Evolutionary conservation across 2,113 vertebrate species (phyloP).

Genomic region (Enhydra lutris): DNA sequence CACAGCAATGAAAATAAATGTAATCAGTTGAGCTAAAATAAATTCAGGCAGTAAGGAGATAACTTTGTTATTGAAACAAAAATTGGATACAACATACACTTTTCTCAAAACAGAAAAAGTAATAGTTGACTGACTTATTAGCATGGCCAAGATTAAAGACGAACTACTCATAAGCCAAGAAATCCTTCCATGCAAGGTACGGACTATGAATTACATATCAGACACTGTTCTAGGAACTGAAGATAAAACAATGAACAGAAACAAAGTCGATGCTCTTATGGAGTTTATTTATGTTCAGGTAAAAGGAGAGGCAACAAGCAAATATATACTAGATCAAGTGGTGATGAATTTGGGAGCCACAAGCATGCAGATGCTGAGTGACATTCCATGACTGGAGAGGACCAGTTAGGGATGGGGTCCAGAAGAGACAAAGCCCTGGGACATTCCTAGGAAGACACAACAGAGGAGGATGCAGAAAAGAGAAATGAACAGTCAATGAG

Average conservation of each 20-base stretch:
- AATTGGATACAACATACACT: neutral
- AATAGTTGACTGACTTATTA: neutral
- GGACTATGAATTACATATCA: neutral
- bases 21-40: neutral
- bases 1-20: conserved; percentile 1
- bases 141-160: conserved; percentile 26
- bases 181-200: neutral
- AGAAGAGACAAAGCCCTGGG: neutral
- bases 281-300: neutral
- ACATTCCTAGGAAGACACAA: neutral
- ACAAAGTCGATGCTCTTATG: neutral
- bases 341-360: neutral
- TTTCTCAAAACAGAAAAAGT: neutral
- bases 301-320: neutral
- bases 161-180: neutral
- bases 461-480: neutral
- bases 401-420: neutral
- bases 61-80: neutral
- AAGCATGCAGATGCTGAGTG: neutral
- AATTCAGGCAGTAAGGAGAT: neutral
- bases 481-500: neutral
- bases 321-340: neutral
- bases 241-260: neutral
- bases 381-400: neutral
- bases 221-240: neutral